Conservation (phyloP, 2,888 invertebrate species). For the Drosophila pseudotalamancana region DNA sequence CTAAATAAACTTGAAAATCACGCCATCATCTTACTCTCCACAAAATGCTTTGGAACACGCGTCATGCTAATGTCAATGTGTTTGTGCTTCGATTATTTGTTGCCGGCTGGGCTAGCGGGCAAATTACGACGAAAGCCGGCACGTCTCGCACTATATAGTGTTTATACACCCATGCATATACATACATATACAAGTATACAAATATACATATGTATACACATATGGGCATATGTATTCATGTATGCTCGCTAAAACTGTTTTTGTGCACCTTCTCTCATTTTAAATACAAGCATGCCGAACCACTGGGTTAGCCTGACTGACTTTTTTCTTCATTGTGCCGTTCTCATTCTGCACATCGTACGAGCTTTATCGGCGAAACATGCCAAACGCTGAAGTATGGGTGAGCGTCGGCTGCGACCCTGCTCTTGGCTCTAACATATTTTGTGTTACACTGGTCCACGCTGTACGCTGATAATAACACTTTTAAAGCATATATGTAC, state of each 20-base stretch:
- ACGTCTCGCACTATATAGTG: slow-evolving; percentile 11
- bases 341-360: slow-evolving; percentile 65
- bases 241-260: slow-evolving; percentile 9
- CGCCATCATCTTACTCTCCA: slow-evolving; percentile 80
- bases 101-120: slow-evolving; percentile 47
- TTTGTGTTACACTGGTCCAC: slow-evolving; percentile 56
- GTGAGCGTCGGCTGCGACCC: slow-evolving; percentile 38
- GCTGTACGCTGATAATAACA: slow-evolving; percentile 11
- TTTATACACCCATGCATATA: too few relatives aligned
- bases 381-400: slow-evolving; percentile 28
- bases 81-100: slow-evolving; percentile 20
- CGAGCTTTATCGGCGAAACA: slow-evolving; percentile 76
- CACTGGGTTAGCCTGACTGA: slow-evolving; percentile 31
- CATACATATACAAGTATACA: neutral
- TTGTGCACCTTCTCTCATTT: slow-evolving; percentile 13
- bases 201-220: neutral
- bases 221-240: slow-evolving; percentile 8
- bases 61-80: slow-evolving; percentile 39
- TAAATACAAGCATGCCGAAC: slow-evolving; percentile 28
- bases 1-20: slow-evolving; percentile 83
- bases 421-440: slow-evolving; percentile 21
- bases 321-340: slow-evolving; percentile 60
- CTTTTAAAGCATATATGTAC: neutral
- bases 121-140: slow-evolving; percentile 23
- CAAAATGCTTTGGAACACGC: slow-evolving; percentile 60